A percentile compares a stretch with the other conserved stretches of the same genome.
Evolutionary conservation across 1,140 invertebrate genomes (phyloP).

Genomic region (Drosophila pectinifera): DNA sequence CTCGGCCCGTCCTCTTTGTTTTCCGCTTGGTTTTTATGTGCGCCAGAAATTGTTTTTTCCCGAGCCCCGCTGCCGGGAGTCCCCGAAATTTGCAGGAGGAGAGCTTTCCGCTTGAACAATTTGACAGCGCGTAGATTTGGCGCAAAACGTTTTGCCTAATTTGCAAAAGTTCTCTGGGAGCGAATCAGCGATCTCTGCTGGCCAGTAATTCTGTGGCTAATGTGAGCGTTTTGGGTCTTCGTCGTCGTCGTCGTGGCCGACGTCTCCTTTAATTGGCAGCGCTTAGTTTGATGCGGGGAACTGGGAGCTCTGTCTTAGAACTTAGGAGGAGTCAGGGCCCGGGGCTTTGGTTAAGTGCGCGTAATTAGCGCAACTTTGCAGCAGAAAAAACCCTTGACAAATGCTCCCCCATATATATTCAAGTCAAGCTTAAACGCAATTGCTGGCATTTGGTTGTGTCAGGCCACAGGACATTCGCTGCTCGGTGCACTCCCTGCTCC

Average conservation of each 20-base stretch:
- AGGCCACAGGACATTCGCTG: conserved; percentile 51
- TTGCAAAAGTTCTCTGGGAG: conserved; percentile 68
- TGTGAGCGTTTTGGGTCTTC: conserved; percentile 55
- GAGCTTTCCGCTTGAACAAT: conserved; percentile 77
- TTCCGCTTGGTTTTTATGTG: conserved; percentile 53
- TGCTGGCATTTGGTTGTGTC: conserved; percentile 59
- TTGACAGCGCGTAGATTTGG: conserved; percentile 82
- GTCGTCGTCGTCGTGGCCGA: neutral
- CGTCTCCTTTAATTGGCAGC: conserved; percentile 72
- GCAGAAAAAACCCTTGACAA: conserved; percentile 56
- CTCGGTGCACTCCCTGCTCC: neutral
- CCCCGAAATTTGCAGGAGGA: conserved; percentile 3
- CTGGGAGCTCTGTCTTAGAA: neutral
- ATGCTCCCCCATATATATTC: conserved; percentile 50
- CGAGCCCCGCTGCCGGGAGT: neutral
- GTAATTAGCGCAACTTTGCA: conserved; percentile 71
- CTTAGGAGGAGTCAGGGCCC: conserved; percentile 2
- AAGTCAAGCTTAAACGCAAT: conserved; percentile 55
- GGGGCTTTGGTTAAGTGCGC: conserved; percentile 65
- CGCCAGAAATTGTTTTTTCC: conserved; percentile 48
- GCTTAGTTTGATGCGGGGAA: conserved; percentile 61
- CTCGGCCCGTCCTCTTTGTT: conserved; percentile 22
- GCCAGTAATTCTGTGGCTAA: conserved; percentile 67
- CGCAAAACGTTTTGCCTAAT: conserved; percentile 83
- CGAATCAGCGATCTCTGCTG: conserved; percentile 25